Base-by-base conservation (phyloP, 2,888 invertebrate species). In the Malacosoma neustria region DNA sequence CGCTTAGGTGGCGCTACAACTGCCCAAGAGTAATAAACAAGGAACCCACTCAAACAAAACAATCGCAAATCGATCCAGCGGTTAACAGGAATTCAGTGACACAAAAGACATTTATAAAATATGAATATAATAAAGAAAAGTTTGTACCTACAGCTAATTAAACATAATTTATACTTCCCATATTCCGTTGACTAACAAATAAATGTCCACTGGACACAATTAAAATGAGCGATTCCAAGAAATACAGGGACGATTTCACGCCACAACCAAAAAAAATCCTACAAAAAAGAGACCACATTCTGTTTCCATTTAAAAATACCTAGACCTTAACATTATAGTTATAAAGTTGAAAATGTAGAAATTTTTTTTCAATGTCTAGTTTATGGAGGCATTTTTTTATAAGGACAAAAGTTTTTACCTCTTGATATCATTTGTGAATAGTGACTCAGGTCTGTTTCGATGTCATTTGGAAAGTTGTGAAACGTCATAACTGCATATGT, bases 221-320 rank as follows among this genome's bases (percentile, higher is more conserved):
- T 44, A 53, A 72, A 71, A 72, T 72, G 62, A 72, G 63, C 51
- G 44, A 49, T 75, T 75, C 72, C 70, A 71, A 72, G 74, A 73
- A 72, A 56, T 51, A 54, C 53, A 46, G 51, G 53, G 46, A 50
- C 22, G 40, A 37, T 38, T 33, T 56, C 52, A 54, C 49, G 51
- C 45, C 57, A 55, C 56, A 58, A 57, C 54, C 55, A 54, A 64
- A 61, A 61, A 62, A 52, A 41, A 39, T 39, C 42, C 39, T n/a
- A 41, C 46, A 46, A 45, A 54, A 64, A 59, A 51, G 22, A 50
- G 43, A 41, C 41, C 42, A 39, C 36, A 37, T 38, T 45, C 34
- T 39, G 40, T 30, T 12, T 34, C 34, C 33, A 22, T 30, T 31
- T 14, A 31, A 35, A 29, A 29, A 29, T 15, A 11, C 33, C 15